A percentile compares a stretch with the other conserved stretches of the same genome.
Conservation (phyloP, 2,113 vertebrate species). For the Cichladusa arquata region DNA sequence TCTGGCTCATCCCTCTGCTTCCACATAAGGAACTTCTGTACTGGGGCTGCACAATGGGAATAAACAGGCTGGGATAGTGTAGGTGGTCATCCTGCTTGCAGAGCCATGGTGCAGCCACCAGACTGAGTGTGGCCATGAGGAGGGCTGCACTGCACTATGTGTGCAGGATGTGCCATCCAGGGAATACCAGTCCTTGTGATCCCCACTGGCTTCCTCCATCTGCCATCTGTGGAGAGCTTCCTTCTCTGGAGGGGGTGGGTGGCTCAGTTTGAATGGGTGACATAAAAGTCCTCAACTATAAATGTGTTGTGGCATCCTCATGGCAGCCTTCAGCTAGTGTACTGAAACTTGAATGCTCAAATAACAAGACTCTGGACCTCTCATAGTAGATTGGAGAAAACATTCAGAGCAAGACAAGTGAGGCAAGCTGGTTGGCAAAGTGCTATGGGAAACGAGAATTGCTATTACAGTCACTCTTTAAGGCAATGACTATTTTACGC, state of each 20-base stretch:
- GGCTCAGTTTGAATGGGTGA: background rate
- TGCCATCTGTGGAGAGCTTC: background rate
- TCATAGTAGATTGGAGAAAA: background rate
- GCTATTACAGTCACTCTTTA: background rate
- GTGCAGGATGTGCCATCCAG: background rate
- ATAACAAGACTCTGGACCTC: background rate
- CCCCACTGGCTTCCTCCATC: background rate
- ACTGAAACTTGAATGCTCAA: background rate
- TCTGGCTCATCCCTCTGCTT: background rate
- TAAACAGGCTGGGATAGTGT: background rate
- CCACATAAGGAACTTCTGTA: background rate
- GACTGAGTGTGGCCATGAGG: background rate
- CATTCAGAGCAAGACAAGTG: background rate
- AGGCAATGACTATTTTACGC: background rate
- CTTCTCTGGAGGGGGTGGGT: rapidly evolving
- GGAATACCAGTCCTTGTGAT: background rate
- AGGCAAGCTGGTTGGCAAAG: background rate
- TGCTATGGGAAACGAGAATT: background rate
- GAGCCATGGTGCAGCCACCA: background rate
- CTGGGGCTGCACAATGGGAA: background rate
- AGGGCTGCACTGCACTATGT: background rate
- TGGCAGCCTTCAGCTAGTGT: background rate
- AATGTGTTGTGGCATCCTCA: background rate
- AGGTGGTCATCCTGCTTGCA: background rate
- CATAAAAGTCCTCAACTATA: background rate